Evolutionary conservation across 2,888 invertebrate genomes (phyloP).

Genomic region (Cynaeus angustus): DNA sequence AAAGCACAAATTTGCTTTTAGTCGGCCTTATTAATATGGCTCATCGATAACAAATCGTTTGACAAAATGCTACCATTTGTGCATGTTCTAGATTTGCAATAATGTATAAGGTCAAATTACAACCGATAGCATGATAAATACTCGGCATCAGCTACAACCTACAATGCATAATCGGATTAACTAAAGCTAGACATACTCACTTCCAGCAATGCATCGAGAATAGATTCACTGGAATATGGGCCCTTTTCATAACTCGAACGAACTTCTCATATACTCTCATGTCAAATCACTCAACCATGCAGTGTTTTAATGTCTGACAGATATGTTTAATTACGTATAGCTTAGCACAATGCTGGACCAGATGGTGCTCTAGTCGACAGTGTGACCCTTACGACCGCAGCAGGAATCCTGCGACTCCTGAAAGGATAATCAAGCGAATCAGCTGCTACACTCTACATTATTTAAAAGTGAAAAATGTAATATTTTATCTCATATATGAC

Average conservation of each 20-base stretch:
- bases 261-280: constrained; percentile 28
- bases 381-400: constrained; percentile 47
- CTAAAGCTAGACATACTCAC: neutral
- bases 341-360: constrained; percentile 52
- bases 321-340: constrained; percentile 62
- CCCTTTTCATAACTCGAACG: neutral
- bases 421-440: constrained; percentile 34
- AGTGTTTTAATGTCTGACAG: constrained; percentile 59
- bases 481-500: neutral
- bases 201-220: constrained; percentile 1
- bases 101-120: constrained; percentile 20
- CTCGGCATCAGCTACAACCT: neutral
- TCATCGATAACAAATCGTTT: constrained; percentile 6
- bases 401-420: constrained; percentile 39
- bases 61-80: constrained; percentile 20
- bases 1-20: neutral
- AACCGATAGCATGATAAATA: constrained; percentile 9
- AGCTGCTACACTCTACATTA: neutral
- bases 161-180: constrained; percentile 1
- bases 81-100: constrained; percentile 5
- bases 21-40: neutral
- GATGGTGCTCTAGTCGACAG: constrained; percentile 52
- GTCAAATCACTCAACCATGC: constrained; percentile 58
- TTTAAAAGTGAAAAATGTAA: constrained; percentile 5
- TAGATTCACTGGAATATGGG: too few species aligned